Evolutionary conservation across 2,797 vertebrate species (phyloP).

Genomic region (Brachyalestes nurse): DNA sequence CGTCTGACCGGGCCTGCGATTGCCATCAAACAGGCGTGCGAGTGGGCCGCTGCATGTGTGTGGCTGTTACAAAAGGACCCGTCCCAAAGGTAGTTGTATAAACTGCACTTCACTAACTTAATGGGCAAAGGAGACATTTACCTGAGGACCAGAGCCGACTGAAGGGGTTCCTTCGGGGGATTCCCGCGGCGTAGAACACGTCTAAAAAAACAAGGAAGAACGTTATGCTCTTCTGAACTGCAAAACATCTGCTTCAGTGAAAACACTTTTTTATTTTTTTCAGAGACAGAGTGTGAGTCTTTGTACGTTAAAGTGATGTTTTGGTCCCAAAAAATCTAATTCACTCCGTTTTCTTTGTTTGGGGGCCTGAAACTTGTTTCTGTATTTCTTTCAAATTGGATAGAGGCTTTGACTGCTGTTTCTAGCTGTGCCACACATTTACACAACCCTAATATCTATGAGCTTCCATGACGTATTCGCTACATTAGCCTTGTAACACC

Average conservation of each 20-base stretch:
- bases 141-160: slow-evolving; percentile 65
- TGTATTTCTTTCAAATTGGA: not conserved
- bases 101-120: slow-evolving; percentile 66
- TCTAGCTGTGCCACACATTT: not conserved
- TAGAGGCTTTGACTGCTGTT: not conserved
- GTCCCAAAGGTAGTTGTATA: slow-evolving; percentile 57
- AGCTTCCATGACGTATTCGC: not conserved
- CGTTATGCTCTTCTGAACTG: slow-evolving; percentile 38
- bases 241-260: slow-evolving; percentile 38
- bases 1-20: slow-evolving; percentile 56
- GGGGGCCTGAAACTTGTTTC: not conserved
- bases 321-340: not conserved
- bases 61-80: slow-evolving; percentile 55
- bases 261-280: slow-evolving; percentile 1
- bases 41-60: slow-evolving; percentile 54
- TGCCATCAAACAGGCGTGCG: slow-evolving; percentile 57
- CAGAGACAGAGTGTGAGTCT: not conserved
- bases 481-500: not conserved
- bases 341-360: not conserved
- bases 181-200: slow-evolving; percentile 21
- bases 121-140: slow-evolving; percentile 59
- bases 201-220: slow-evolving; percentile 30
- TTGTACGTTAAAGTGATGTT: not conserved
- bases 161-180: slow-evolving; percentile 31
- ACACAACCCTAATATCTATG: no score